Evolutionary conservation across 1,140 invertebrate genomes (phyloP).

Genomic region (Drosophila micromelanica): DNA sequence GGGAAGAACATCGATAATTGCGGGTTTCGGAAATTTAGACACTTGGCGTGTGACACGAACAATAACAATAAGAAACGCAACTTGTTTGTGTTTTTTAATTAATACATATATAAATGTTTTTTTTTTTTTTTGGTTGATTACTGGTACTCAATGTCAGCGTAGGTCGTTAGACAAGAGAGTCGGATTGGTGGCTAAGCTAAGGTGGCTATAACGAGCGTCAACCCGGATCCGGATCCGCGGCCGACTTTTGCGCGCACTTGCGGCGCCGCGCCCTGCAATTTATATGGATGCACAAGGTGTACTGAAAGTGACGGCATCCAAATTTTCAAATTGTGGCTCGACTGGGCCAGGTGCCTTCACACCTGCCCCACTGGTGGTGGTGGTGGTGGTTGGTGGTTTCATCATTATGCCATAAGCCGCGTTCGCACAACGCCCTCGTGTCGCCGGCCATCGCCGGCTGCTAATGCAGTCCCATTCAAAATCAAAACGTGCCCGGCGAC

Average conservation of each 20-base stretch:
- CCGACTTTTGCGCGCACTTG: constrained; percentile 32
- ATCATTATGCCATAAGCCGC: constrained; percentile 71
- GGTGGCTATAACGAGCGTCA: too few relatives aligned
- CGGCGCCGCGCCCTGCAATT: constrained; percentile 49
- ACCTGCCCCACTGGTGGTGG: background rate
- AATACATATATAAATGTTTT: background rate
- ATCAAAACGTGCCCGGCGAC: constrained; percentile 71
- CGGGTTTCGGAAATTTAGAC: constrained; percentile 37
- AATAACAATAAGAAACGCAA: constrained; percentile 5
- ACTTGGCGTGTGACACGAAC: constrained; percentile 70
- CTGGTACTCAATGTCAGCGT: constrained; percentile 48
- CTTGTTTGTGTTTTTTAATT: background rate
- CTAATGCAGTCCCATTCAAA: constrained; percentile 79
- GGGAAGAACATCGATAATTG: background rate
- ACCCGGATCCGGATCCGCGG: constrained; percentile 21
- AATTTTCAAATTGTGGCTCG: constrained; percentile 33
- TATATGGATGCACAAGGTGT: constrained; percentile 70
- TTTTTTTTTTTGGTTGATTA: background rate
- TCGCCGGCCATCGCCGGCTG: constrained; percentile 5
- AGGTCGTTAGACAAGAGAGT: constrained; percentile 33
- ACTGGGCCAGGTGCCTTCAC: background rate
- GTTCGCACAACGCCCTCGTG: constrained; percentile 15
- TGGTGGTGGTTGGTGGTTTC: constrained; percentile 44
- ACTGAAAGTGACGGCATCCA: constrained; percentile 75
- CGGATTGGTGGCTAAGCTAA: too few relatives aligned